These are phyloP conservation scores for Syngnathus floridae DNA, from an alignment of 2,113 vertebrate species.

Conservation along the genomic window DNA sequence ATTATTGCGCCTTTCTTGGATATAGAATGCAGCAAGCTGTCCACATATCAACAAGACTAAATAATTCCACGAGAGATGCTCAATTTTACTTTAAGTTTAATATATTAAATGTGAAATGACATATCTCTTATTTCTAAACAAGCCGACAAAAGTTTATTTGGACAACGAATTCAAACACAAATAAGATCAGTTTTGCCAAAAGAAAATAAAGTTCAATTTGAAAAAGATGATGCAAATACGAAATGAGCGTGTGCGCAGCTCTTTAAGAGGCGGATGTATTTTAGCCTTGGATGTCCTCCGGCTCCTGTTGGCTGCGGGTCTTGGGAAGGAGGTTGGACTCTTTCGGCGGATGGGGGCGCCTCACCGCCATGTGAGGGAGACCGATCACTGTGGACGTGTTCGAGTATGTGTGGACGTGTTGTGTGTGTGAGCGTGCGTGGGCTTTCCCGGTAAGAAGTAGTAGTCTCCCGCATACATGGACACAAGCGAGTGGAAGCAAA, in stretches of 20 bases:
- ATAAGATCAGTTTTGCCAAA: no score
- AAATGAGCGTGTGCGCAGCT: background rate
- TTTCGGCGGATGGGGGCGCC: slow-evolving; percentile 58
- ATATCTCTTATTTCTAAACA: no score
- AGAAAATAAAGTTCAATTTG: no score
- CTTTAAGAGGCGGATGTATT: slow-evolving; percentile 30
- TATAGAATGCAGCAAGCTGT: no score
- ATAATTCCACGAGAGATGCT: no score
- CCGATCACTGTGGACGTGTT: background rate
- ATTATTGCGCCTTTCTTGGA: no score
- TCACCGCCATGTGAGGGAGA: slow-evolving; percentile 42
- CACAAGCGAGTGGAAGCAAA: slow-evolving; percentile 3
- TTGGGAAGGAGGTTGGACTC: slow-evolving; percentile 25
- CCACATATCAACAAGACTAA: no score
- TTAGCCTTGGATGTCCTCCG: slow-evolving; percentile 20
- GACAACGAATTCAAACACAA: no score
- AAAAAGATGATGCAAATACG: no score
- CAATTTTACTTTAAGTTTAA: no score
- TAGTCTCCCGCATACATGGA: background rate
- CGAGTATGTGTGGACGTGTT: background rate
- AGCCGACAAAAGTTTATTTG: no score
- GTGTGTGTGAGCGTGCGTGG: slow-evolving; percentile 8
- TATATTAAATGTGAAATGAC: background rate
- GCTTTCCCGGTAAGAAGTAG: slow-evolving; percentile 24
- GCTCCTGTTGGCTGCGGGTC: slow-evolving; percentile 18